phyloP scores from a whole-genome alignment of 2,113 vertebrate species.

The Rynchops niger region DNA sequence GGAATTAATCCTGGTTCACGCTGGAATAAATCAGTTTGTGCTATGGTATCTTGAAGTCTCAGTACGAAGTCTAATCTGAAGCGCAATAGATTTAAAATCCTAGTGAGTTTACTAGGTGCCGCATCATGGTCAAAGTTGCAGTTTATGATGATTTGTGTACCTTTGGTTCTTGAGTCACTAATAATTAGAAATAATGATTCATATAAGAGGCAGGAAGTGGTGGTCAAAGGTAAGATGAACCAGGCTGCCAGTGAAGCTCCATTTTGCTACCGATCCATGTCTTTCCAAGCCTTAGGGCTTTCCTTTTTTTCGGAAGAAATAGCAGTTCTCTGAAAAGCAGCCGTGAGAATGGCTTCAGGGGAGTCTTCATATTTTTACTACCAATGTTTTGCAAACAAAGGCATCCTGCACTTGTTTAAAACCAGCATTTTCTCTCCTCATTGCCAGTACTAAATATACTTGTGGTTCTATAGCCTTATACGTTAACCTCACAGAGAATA shows the following conservation, averaged over 20 bases:
- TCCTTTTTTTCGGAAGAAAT: neutral
- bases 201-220: neutral
- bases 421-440: neutral
- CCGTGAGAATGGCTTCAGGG: neutral
- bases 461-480: neutral
- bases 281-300: neutral
- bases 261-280: neutral
- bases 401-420: neutral
- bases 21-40: neutral
- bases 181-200: conserved; percentile 13
- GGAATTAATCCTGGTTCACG: neutral
- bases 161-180: neutral
- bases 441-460: neutral
- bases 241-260: neutral
- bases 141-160: neutral
- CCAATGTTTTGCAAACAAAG: neutral
- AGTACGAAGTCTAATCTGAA: neutral
- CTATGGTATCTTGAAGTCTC: neutral
- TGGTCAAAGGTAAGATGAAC: conserved; percentile 37
- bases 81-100: neutral
- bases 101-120: neutral
- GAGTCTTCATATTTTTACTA: neutral
- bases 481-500: neutral
- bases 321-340: neutral
- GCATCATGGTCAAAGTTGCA: neutral